Percentiles rank a stretch among this genome's conserved stretches.
These are phyloP conservation scores for Sesamia nonagrioides DNA, from an alignment of 1,140 invertebrate species.

Conservation along the genomic window DNA sequence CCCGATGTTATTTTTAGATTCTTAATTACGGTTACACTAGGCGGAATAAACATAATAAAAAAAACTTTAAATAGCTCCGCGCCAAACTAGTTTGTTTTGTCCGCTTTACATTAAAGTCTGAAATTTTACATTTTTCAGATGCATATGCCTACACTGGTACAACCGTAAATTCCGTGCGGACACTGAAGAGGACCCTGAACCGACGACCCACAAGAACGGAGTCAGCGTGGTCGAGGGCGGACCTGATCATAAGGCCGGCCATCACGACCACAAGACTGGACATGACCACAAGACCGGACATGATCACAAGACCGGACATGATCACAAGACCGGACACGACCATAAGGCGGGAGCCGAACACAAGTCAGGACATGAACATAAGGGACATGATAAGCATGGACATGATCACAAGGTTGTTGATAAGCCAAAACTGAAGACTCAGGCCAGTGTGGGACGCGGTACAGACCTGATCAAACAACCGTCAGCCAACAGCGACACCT, in stretches of 20 bases:
- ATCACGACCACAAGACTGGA: slow-evolving; percentile 57
- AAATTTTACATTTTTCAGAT: slow-evolving; percentile 65
- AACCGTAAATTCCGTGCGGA: slow-evolving; percentile 73
- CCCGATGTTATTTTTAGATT: not conserved
- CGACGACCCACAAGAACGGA: slow-evolving; percentile 65
- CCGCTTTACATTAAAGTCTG: not conserved
- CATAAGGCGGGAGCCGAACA: slow-evolving; percentile 47
- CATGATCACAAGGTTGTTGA: slow-evolving; percentile 58
- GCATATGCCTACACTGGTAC: slow-evolving; percentile 79
- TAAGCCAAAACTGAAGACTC: slow-evolving; percentile 75
- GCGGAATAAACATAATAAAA: not conserved
- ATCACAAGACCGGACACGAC: slow-evolving; percentile 52
- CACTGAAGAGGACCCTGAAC: slow-evolving; percentile 62
- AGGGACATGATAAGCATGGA: slow-evolving; percentile 41
- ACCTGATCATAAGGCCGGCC: slow-evolving; percentile 53
- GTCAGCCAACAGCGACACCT: slow-evolving; percentile 78
- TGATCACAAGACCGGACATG: slow-evolving; percentile 40
- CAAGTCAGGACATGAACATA: slow-evolving; percentile 46
- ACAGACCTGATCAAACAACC: slow-evolving; percentile 76
- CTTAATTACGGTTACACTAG: not conserved
- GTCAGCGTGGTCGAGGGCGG: slow-evolving; percentile 67
- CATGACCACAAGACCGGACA: slow-evolving; percentile 51
- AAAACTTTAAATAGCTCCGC: not conserved
- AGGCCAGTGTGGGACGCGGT: slow-evolving; percentile 74
- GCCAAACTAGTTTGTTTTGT: not conserved